Evolutionary conservation across 2,888 invertebrate species (phyloP).

Genomic region (Euclidia mi): DNA sequence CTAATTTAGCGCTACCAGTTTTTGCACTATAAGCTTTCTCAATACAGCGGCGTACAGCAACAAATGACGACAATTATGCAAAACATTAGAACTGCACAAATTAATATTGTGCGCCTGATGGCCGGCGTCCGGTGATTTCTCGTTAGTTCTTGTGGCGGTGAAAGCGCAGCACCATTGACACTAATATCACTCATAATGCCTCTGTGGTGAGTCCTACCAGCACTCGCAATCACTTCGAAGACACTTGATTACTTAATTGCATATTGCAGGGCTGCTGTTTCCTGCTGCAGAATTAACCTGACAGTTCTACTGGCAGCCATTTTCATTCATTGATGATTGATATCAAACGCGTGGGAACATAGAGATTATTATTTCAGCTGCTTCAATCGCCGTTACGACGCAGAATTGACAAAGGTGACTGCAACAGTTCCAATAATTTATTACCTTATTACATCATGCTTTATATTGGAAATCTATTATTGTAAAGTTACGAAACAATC

Average conservation of each 20-base stretch:
- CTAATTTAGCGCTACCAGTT: too few relatives aligned
- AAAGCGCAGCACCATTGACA: constrained; percentile 30
- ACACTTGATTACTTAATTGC: constrained; percentile 36
- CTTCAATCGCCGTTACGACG: too few relatives aligned
- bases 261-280: constrained; percentile 21
- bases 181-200: constrained; percentile 22
- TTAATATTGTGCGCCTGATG: neutral
- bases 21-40: too few relatives aligned
- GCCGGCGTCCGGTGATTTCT: constrained; percentile 20
- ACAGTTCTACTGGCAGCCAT: constrained; percentile 5
- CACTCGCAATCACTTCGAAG: constrained; percentile 6
- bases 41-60: too few relatives aligned
- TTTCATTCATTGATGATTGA: neutral
- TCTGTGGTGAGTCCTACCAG: neutral
- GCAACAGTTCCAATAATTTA: too few relatives aligned
- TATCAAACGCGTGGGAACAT: constrained; percentile 4
- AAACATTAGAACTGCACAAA: neutral
- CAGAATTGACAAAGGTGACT: too few relatives aligned
- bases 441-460: too few relatives aligned
- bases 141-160: constrained; percentile 16
- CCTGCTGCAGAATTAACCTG: constrained; percentile 16
- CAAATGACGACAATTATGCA: too few relatives aligned
- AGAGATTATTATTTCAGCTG: constrained; percentile 3
- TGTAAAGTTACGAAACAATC: constrained; percentile 21
- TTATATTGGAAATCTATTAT: too few relatives aligned